Evolutionary conservation across 2,888 invertebrate species (phyloP), one percentile per base, ranked within the genome.

Genomic region (Galerucella nymphaeae): DNA sequence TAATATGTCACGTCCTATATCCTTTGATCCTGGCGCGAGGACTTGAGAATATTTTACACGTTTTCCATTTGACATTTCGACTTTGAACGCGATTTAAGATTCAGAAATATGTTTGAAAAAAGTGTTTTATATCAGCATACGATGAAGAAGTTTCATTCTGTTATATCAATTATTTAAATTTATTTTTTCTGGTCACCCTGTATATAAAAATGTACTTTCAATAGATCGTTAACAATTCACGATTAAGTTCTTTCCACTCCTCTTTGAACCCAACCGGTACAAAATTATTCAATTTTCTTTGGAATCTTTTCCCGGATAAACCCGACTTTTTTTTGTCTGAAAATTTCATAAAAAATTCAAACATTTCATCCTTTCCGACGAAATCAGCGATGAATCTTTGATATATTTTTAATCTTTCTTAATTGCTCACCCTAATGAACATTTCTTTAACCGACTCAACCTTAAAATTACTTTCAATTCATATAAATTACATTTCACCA

Each of bases 1-100:
- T 83, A 82, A 82, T 83, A 81, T 82, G 80, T 80, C 83, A 82
- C 82, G 81, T 81, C 79, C 79, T 64, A 70, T 75, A 76, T 78
- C 78, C 82, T 83, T 82, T 82, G 82, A 82, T 82, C 82, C 80
- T 79, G 64, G 55, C 55, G 30, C 30, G 74, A 78, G 79, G 78
- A 77, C 79, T 72, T 66, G 72, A 74, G 78, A 78, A 79, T 81
- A 78, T 79, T 78, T 79, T 70, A 77, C 67, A 67, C 71, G 72
- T 69, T 67, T 73, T 72, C 63, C 66, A 63, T 64, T 71, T 74
- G 71, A 70, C 67, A 70, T 67, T 58, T 73, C 66, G 66, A 73
- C 71, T 74, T 9, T 63, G 63, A 63, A 59, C 50, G 42, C 55
- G 53, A 69, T 23, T 62, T 63, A 63, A n/a, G 53, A 69, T 23